Evolutionary conservation across 2,113 vertebrate genomes (phyloP), one percentile per base, ranked within the genome.

Genomic region (Hemibagrus wyckioides): DNA sequence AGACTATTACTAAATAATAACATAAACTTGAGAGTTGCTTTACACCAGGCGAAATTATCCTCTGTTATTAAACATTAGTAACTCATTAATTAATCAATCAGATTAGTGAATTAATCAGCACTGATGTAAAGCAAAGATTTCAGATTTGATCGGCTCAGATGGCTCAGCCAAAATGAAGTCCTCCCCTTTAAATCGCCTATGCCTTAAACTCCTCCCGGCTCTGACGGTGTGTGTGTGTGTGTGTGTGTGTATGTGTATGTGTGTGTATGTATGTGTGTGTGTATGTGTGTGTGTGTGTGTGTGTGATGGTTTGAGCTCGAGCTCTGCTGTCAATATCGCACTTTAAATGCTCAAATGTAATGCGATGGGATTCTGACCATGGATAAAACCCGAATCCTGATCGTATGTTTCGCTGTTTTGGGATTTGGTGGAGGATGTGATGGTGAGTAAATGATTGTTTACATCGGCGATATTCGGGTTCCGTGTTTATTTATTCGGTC

Each of bases 281-380:
- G 41, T 61, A 30, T 44, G 39, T 17, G 80, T 6, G 52, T 14
- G 56, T 9, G 39, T 48, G 59, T n/a, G 82, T 13, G 85, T 61
- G 86, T 75, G 39, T 75, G 67, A 81, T 81, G 80, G 86, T 83
- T 59, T 36, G 56, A 77, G 86, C 41, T 83, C 86, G 44, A 5
- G 67, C 67, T 86, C 75, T 76, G 28, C 28, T 87, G 86, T 87
- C 86, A 82, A 50, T 84, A 67, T 77, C 67, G 57, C 80, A 52
- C 59, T 69, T 81, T 83, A 54, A 87, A 82, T 14, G 71, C 76
- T 83, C 36, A 19, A 36, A 56, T 87, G 86, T 83, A 61, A 87
- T 84, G 81, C 81, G 81, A 79, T 87, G 86, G 86, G 82, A 87
- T 19, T 87, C 44, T 84, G 73, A 87, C 13, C 44, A 87, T 87